These are phyloP conservation scores for Jacana jacana DNA, from an alignment of 2,113 vertebrate genomes.

Conservation along the genomic window DNA sequence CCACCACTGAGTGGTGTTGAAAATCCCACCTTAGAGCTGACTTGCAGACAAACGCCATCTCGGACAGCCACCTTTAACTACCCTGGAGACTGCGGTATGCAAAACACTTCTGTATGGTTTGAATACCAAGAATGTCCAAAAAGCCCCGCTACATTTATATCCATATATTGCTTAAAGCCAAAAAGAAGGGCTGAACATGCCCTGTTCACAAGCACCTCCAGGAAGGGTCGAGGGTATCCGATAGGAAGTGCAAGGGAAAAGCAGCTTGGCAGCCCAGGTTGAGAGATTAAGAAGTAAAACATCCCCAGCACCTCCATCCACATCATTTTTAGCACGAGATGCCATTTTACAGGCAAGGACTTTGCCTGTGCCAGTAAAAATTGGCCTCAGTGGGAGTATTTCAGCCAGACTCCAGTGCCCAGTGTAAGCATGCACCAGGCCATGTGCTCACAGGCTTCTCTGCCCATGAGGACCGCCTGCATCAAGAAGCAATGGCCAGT, in stretches of 20 bases:
- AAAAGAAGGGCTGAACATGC: neutral
- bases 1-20: neutral
- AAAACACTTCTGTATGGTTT: neutral
- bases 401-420: neutral
- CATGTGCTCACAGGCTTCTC: neutral
- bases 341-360: accelerated
- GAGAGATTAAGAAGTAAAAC: neutral
- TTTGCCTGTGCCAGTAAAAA: neutral
- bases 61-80: neutral
- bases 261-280: neutral
- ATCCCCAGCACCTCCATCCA: neutral
- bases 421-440: neutral
- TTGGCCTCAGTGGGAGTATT: neutral
- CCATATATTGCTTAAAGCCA: neutral
- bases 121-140: neutral
- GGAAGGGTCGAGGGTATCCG: neutral
- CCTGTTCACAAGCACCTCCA: neutral
- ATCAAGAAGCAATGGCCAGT: neutral
- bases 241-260: neutral
- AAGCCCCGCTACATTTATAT: neutral
- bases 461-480: neutral
- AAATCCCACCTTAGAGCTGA: neutral
- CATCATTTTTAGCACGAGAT: neutral
- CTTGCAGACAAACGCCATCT: neutral
- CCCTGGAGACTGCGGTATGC: neutral